These are phyloP conservation scores for Dipodomys stephensi DNA, from an alignment of 2,113 vertebrate genomes.

Conservation along the genomic window DNA sequence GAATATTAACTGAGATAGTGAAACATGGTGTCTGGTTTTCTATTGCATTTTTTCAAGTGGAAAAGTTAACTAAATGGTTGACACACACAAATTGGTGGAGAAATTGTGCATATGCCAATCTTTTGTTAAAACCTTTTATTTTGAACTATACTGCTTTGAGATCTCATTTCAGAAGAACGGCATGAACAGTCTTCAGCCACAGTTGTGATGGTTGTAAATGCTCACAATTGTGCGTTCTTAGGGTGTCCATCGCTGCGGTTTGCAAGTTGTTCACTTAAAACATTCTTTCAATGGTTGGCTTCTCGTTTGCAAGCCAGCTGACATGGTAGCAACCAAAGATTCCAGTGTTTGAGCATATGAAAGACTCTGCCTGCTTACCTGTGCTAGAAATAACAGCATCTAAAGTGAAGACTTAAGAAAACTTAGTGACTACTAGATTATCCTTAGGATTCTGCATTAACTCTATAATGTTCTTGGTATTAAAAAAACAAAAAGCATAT, in stretches of 20 bases:
- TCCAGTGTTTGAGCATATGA: conserved; percentile 91
- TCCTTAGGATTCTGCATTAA: conserved; percentile 95
- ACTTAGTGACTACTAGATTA: conserved; percentile 95
- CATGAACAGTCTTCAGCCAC: conserved; percentile 91
- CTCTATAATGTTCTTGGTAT: conserved; percentile 95
- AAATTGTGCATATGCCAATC: conserved; percentile 95
- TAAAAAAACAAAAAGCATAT: conserved; percentile 91
- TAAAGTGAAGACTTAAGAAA: conserved; percentile 93
- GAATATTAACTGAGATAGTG: conserved; percentile 93
- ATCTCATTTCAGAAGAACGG: conserved; percentile 91
- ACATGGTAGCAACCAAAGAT: conserved; percentile 92
- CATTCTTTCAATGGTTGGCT: conserved; percentile 91
- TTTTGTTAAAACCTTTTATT: conserved; percentile 90
- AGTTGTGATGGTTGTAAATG: conserved; percentile 90
- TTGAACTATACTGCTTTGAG: conserved; percentile 92
- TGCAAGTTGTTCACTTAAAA: conserved; percentile 92
- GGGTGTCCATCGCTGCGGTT: conserved; percentile 89
- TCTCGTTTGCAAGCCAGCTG: conserved; percentile 88
- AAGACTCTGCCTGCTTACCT: conserved; percentile 94
- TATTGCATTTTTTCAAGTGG: conserved; percentile 92
- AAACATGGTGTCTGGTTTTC: conserved; percentile 93
- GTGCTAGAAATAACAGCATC: conserved; percentile 93
- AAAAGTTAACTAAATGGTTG: conserved; percentile 91
- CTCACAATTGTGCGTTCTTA: conserved; percentile 90
- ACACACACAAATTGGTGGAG: conserved; percentile 90